These are phyloP conservation scores for Beaufortia kweichowensis DNA, from an alignment of 2,113 vertebrate species.

Conservation along the genomic window DNA sequence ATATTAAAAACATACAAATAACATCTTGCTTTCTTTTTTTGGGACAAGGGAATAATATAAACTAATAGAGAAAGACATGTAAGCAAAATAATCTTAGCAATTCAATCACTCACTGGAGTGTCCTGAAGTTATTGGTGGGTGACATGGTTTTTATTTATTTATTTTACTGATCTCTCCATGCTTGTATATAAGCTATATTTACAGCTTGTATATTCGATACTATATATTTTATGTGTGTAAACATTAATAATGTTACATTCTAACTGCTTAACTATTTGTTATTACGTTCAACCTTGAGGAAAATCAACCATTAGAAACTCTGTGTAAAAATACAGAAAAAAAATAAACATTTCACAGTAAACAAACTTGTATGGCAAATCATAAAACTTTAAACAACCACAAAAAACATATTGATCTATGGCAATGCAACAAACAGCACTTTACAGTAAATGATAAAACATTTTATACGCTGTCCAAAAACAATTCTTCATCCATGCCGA, in stretches of 20 bases:
- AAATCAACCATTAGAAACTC: no score
- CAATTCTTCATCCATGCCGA: constrained; percentile 39
- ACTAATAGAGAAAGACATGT: neutral
- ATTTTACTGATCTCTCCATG: neutral
- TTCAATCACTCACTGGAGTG: neutral
- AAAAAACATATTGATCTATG: no score
- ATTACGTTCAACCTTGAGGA: no score
- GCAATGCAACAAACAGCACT: neutral
- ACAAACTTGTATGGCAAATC: no score
- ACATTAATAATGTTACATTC: no score
- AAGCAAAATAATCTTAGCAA: neutral
- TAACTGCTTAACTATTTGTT: no score
- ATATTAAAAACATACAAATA: constrained; percentile 1
- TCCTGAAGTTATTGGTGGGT: neutral
- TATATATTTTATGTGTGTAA: neutral
- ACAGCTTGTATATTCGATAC: neutral
- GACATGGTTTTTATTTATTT: neutral
- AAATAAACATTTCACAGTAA: no score
- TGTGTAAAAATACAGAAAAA: no score
- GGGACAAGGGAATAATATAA: neutral
- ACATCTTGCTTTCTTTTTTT: neutral
- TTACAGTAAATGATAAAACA: neutral
- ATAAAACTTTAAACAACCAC: no score
- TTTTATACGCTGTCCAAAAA: neutral
- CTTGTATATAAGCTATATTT: no score